A percentile compares a stretch with the other conserved stretches of the same genome.
These are phyloP conservation scores for Boleophthalmus pectinirostris DNA, from an alignment of 2,113 vertebrate species.

Conservation along the genomic window DNA sequence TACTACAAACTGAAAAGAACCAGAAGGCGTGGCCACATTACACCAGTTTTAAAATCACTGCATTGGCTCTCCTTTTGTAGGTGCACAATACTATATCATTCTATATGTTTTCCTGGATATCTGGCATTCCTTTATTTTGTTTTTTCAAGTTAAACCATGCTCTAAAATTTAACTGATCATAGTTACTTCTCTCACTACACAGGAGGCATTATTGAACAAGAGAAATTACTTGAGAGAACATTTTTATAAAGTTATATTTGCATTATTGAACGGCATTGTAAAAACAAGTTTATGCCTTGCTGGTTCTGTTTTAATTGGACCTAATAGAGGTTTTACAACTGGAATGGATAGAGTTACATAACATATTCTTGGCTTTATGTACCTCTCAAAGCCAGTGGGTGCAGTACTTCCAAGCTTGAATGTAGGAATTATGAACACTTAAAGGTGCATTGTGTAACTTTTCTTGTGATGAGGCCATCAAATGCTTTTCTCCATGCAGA, in stretches of 20 bases:
- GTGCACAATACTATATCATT: no score
- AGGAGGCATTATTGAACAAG: background rate
- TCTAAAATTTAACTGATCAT: no score
- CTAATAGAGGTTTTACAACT: conserved; percentile 28
- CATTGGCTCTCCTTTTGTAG: no score
- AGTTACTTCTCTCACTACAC: background rate
- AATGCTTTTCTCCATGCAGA: no score
- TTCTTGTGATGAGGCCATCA: no score
- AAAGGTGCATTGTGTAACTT: no score
- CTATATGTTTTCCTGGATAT: no score
- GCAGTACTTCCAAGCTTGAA: background rate
- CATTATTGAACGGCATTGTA: background rate
- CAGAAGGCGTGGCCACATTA: no score
- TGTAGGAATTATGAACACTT: background rate
- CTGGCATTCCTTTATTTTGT: no score
- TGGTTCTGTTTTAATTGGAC: conserved; percentile 27
- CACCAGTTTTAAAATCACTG: no score
- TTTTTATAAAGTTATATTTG: background rate
- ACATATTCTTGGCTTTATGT: conserved; percentile 15
- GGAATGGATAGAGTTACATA: conserved; percentile 12
- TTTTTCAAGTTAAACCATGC: no score
- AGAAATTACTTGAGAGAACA: background rate
- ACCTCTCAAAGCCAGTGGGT: background rate
- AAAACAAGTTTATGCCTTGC: conserved; percentile 2
- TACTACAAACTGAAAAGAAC: no score